Evolutionary conservation across 1,140 invertebrate species (phyloP).

Genomic region (Drosophila busckii): DNA sequence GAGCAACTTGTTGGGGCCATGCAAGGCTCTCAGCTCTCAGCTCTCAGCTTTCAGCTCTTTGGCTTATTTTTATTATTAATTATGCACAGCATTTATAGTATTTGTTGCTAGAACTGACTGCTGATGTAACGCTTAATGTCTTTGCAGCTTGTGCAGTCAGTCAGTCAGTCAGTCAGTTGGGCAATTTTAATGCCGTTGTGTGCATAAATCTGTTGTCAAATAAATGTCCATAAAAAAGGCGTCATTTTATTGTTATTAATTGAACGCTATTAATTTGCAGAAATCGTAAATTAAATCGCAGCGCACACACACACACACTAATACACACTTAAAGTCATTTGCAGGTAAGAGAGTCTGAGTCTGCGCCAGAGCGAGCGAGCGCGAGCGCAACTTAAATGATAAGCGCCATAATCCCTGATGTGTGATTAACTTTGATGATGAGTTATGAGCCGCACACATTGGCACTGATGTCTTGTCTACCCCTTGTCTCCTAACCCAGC

Average conservation of each 20-base stretch:
- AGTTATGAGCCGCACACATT: slow-evolving; percentile 76
- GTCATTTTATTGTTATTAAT: slow-evolving; percentile 78
- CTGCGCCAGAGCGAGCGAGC: slow-evolving; percentile 4
- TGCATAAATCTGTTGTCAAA: slow-evolving; percentile 67
- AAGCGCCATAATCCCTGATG: slow-evolving; percentile 77
- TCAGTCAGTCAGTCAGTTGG: background rate
- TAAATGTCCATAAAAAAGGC: slow-evolving; percentile 74
- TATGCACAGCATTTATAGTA: too few relatives aligned
- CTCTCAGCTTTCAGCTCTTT: too few relatives aligned
- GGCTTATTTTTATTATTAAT: too few relatives aligned
- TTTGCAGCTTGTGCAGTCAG: background rate
- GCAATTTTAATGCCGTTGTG: slow-evolving; percentile 1
- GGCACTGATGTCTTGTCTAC: slow-evolving; percentile 55
- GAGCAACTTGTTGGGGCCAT: too few relatives aligned
- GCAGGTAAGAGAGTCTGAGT: slow-evolving; percentile 35
- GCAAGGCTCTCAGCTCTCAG: too few relatives aligned
- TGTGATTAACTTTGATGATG: slow-evolving; percentile 77
- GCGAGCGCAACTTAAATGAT: slow-evolving; percentile 64
- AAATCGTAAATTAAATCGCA: slow-evolving; percentile 76
- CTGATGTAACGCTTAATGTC: too few relatives aligned
- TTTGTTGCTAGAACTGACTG: too few relatives aligned
- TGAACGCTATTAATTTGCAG: slow-evolving; percentile 77
- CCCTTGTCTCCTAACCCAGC: background rate
- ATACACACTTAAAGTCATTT: slow-evolving; percentile 50
- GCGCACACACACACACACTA: slow-evolving; percentile 17